phyloP scores from a whole-genome alignment of 2,888 invertebrate genomes.

The Laspeyria flexula region DNA sequence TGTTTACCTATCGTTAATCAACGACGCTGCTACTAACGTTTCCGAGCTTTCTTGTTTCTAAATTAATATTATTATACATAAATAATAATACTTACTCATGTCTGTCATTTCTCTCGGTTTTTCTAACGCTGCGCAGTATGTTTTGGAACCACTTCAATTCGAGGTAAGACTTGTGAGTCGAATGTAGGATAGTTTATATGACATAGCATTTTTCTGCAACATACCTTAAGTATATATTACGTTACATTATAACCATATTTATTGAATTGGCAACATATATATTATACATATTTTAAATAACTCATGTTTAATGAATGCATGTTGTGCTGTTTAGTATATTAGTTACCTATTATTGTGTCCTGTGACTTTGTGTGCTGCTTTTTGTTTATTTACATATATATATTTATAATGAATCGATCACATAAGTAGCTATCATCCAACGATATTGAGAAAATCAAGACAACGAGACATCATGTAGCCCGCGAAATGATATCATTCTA shows the following conservation, averaged over 20 bases:
- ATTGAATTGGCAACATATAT: slow-evolving; percentile 38
- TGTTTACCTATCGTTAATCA: slow-evolving; percentile 27
- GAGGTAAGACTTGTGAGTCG: slow-evolving; percentile 92
- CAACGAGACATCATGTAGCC: not conserved
- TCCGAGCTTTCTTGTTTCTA: slow-evolving; percentile 62
- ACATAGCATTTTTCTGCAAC: slow-evolving; percentile 34
- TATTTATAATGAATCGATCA: slow-evolving; percentile 44
- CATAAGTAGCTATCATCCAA: slow-evolving; percentile 35
- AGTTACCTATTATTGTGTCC: slow-evolving; percentile 83
- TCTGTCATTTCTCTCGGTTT: slow-evolving; percentile 89
- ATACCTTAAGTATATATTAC: slow-evolving; percentile 32
- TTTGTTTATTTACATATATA: slow-evolving; percentile 64
- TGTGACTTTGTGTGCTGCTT: slow-evolving; percentile 88
- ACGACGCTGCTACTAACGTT: slow-evolving; percentile 37
- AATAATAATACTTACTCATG: slow-evolving; percentile 76
- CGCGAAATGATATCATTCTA: not conserved
- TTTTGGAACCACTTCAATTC: slow-evolving; percentile 99
- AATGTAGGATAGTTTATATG: slow-evolving; percentile 64
- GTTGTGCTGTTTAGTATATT: slow-evolving; percentile 63
- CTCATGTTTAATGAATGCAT: slow-evolving; percentile 39
- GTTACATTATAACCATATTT: slow-evolving; percentile 44
- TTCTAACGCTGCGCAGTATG: slow-evolving; percentile 96
- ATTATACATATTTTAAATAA: slow-evolving; percentile 16
- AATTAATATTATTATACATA: slow-evolving; percentile 67
- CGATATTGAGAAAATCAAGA: not conserved